Conservation (phyloP, 1,140 invertebrate genomes). For the Zaprionus gabonicus region DNA sequence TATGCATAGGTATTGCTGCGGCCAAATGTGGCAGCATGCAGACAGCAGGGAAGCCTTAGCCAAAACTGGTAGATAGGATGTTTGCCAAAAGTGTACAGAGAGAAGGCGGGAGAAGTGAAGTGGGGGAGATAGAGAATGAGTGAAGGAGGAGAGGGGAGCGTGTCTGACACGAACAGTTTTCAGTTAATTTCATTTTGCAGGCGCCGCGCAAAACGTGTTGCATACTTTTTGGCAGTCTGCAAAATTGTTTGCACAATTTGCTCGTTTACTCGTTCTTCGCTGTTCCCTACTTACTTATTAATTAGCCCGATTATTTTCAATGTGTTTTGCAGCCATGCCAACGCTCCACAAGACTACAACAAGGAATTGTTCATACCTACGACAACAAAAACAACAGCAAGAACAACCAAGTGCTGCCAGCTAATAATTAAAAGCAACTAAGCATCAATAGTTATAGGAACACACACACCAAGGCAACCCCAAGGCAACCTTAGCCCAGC, state of each 20-base stretch:
- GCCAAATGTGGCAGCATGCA: conserved; percentile 54
- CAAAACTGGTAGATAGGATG: conserved; percentile 55
- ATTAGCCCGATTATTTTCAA: conserved; percentile 34
- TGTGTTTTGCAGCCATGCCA: conserved; percentile 62
- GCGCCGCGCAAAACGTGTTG: conserved; percentile 29
- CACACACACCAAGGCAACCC: conserved; percentile 11
- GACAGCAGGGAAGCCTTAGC: conserved; percentile 40
- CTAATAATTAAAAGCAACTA: conserved; percentile 11
- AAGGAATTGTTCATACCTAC: conserved; percentile 67
- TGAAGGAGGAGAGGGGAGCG: conserved; percentile 19
- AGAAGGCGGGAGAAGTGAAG: conserved; percentile 1
- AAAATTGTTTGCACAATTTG: conserved; percentile 38
- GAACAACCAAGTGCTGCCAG: conserved; percentile 49
- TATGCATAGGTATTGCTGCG: conserved; percentile 65
- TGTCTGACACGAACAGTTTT: conserved; percentile 34
- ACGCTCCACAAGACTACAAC: conserved; percentile 67
- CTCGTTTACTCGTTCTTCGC: conserved; percentile 11
- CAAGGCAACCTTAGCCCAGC: conserved; percentile 21
- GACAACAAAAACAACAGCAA: conserved; percentile 41
- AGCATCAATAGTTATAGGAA: conserved; percentile 38
- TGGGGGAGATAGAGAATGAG: neutral
- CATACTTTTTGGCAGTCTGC: conserved; percentile 45
- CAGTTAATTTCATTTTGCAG: conserved; percentile 66
- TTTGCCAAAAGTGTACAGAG: conserved; percentile 47
- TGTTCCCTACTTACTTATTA: conserved; percentile 16